Conservation (phyloP, 2,888 invertebrate species). For the Polydrusus cervinus region DNA sequence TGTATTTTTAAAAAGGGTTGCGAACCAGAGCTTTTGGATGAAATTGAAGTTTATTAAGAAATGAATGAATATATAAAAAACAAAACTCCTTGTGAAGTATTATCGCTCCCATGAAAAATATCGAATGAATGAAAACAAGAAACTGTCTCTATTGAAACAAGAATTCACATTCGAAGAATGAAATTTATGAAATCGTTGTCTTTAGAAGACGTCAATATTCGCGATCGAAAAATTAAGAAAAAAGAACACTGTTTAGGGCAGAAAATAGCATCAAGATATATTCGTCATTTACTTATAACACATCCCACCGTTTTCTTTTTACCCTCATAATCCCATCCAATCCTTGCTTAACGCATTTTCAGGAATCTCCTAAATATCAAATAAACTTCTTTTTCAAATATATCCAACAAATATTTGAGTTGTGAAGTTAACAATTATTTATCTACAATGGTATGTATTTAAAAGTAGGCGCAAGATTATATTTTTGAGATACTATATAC, state of each 20-base stretch:
- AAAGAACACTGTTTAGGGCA: slow-evolving; percentile 43
- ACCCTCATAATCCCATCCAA: slow-evolving; percentile 30
- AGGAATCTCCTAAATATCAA: slow-evolving; percentile 33
- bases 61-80: slow-evolving; percentile 51
- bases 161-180: slow-evolving; percentile 66
- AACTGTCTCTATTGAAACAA: slow-evolving; percentile 44
- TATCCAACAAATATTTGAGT: slow-evolving; percentile 18
- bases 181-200: slow-evolving; percentile 59
- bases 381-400: slow-evolving; percentile 52
- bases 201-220: slow-evolving; percentile 63
- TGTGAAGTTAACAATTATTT: background rate
- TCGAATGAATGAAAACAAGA: slow-evolving; percentile 43
- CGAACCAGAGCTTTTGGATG: slow-evolving; percentile 89
- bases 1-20: slow-evolving; percentile 87
- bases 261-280: slow-evolving; percentile 28
- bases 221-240: slow-evolving; percentile 47
- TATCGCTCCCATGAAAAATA: slow-evolving; percentile 50
- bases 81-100: slow-evolving; percentile 48
- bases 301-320: slow-evolving; percentile 19
- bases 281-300: slow-evolving; percentile 1
- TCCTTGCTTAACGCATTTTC: slow-evolving; percentile 21
- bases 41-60: slow-evolving; percentile 72
- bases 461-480: slow-evolving; percentile 12
- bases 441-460: slow-evolving; percentile 8
- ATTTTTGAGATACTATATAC: background rate